phyloP scores from a whole-genome alignment of 2,113 vertebrate species.

The Gambusia holbrooki region DNA sequence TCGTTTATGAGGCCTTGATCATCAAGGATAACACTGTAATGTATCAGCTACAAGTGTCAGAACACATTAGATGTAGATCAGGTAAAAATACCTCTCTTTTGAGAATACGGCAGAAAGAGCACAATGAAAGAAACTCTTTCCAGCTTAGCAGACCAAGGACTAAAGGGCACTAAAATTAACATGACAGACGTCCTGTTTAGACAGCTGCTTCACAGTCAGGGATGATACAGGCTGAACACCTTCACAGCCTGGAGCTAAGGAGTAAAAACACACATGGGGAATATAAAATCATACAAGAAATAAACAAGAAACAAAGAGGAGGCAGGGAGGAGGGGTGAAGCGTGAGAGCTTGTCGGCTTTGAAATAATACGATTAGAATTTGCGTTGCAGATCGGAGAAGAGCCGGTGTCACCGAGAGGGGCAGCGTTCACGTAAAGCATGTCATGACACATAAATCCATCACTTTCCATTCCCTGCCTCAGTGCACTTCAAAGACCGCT shows the following conservation, averaged over 20 bases:
- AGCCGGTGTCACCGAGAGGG: slow-evolving; percentile 57
- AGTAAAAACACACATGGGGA: slow-evolving; percentile 13
- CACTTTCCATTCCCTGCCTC: slow-evolving; percentile 55
- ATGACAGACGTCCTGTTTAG: slow-evolving; percentile 84
- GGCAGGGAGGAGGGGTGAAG: slow-evolving; percentile 16
- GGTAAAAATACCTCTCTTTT: slow-evolving; percentile 78
- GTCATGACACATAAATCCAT: slow-evolving; percentile 71
- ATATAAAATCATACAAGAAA: slow-evolving; percentile 7
- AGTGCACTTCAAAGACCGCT: slow-evolving; percentile 65
- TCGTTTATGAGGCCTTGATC: not conserved
- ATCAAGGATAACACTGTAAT: not conserved
- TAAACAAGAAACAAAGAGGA: slow-evolving; percentile 27
- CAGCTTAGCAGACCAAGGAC: slow-evolving; percentile 74
- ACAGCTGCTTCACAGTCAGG: slow-evolving; percentile 81
- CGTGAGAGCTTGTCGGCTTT: slow-evolving; percentile 54
- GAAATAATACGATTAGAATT: slow-evolving; percentile 55
- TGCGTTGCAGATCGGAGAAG: slow-evolving; percentile 41
- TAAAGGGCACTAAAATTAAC: slow-evolving; percentile 82
- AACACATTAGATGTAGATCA: slow-evolving; percentile 5
- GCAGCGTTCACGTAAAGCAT: slow-evolving; percentile 66
- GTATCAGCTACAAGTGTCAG: slow-evolving; percentile 3
- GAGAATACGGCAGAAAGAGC: slow-evolving; percentile 53
- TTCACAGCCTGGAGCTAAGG: slow-evolving; percentile 76
- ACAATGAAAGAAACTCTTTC: not conserved
- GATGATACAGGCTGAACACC: slow-evolving; percentile 82